phyloP scores from a whole-genome alignment of 92 coral and sea anemone genomes.

The Galaxea fascicularis region DNA sequence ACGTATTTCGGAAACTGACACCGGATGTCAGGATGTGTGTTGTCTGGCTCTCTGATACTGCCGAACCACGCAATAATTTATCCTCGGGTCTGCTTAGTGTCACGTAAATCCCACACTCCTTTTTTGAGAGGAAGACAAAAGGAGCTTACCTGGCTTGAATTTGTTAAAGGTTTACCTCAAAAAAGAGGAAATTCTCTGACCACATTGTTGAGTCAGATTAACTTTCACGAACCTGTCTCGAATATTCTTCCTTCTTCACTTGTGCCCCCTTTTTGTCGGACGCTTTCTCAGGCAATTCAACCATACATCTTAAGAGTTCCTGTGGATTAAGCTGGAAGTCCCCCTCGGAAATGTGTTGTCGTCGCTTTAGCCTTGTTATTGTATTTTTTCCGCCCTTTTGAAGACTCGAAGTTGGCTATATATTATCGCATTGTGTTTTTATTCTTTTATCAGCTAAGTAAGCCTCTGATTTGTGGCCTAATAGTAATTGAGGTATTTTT shows the following conservation, averaged over 20 bases:
- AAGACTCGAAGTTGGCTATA: neutral
- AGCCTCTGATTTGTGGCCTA: neutral
- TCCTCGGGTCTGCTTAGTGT: constrained; percentile 19
- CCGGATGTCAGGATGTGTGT: constrained; percentile 49
- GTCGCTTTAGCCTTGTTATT: constrained; percentile 11
- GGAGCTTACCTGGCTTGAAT: neutral
- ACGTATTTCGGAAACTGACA: constrained; percentile 40
- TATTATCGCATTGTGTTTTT: neutral
- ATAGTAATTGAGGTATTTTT: neutral
- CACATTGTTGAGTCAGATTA: neutral
- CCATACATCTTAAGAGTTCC: constrained; percentile 15
- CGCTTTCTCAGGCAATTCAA: constrained; percentile 2
- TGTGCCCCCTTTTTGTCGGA: neutral
- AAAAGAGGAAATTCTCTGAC: neutral
- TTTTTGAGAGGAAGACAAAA: neutral
- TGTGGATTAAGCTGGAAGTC: constrained; percentile 46
- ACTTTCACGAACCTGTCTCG: neutral
- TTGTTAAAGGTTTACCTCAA: neutral
- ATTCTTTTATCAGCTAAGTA: constrained; percentile 13
- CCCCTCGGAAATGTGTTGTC: constrained; percentile 48
- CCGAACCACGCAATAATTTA: constrained; percentile 48
- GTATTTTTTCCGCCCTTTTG: neutral
- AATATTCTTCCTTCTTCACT: constrained; percentile 11
- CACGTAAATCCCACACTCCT: constrained; percentile 3
- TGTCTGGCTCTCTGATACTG: constrained; percentile 38